These are phyloP conservation scores for Oryzias javanicus DNA, from an alignment of 2,113 vertebrate species.

Conservation along the genomic window DNA sequence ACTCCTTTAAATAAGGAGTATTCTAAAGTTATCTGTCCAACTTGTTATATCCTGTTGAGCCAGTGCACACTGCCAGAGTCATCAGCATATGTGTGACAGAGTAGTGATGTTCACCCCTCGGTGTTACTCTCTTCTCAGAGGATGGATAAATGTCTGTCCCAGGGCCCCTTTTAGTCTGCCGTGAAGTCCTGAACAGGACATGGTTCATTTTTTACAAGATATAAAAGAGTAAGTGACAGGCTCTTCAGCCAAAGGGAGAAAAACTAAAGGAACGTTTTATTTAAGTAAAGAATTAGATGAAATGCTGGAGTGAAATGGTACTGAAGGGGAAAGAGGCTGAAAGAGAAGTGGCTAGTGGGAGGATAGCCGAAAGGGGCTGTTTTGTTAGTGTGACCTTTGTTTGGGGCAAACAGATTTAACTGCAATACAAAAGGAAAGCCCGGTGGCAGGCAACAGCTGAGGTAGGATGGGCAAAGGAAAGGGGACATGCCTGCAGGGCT, in stretches of 20 bases:
- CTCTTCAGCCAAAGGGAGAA: constrained; percentile 30
- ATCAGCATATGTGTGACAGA: too few relatives aligned
- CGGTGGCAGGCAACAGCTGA: constrained; percentile 63
- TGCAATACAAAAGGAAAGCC: constrained; percentile 57
- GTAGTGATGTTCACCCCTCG: constrained; percentile 25
- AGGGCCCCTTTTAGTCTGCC: constrained; percentile 33
- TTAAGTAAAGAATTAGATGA: constrained; percentile 36
- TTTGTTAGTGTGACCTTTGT: constrained; percentile 68
- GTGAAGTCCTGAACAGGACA: constrained; percentile 32
- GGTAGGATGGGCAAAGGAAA: constrained; percentile 48
- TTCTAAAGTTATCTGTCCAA: too few relatives aligned
- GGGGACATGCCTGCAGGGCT: constrained; percentile 62
- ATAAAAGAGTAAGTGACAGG: constrained; percentile 57
- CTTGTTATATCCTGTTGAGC: background rate
- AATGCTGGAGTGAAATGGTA: constrained; percentile 47
- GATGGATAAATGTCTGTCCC: constrained; percentile 30
- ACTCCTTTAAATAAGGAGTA: too few relatives aligned
- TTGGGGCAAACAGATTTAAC: constrained; percentile 70
- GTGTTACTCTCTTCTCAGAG: constrained; percentile 17
- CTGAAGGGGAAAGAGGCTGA: constrained; percentile 16
- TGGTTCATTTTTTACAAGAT: constrained; percentile 48
- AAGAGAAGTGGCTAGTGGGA: constrained; percentile 26
- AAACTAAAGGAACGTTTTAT: constrained; percentile 40
- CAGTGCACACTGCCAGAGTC: constrained; percentile 13
- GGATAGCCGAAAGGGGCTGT: constrained; percentile 37